Conservation (phyloP, 1,140 invertebrate genomes). For the Cepaea nemoralis region DNA sequence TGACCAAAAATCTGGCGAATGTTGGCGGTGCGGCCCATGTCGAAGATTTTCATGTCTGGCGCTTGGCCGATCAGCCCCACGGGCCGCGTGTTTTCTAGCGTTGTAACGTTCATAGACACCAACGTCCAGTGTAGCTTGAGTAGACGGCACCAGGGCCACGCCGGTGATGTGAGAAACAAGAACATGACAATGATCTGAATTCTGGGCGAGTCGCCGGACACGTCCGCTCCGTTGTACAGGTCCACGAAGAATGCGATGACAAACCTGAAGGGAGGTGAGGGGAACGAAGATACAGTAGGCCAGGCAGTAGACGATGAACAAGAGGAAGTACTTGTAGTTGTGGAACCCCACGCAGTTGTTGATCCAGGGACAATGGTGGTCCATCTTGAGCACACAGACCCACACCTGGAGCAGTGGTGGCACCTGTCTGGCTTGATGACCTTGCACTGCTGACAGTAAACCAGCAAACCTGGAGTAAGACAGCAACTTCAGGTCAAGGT, state of each 20-base stretch:
- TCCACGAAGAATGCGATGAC: constrained; percentile 37
- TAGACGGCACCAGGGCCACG: constrained; percentile 23
- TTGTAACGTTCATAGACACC: constrained; percentile 26
- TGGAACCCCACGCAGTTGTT: constrained; percentile 89
- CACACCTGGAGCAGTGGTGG: constrained; percentile 60
- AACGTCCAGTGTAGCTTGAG: constrained; percentile 41
- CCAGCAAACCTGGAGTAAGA: background rate
- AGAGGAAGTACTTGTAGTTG: constrained; percentile 89
- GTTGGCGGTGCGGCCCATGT: background rate
- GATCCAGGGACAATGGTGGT: constrained; percentile 94
- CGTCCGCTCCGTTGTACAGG: constrained; percentile 16
- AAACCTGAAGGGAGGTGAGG: constrained; percentile 40
- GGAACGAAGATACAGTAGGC: constrained; percentile 34
- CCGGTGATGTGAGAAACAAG: constrained; percentile 26
- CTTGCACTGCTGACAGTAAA: constrained; percentile 38
- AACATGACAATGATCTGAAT: constrained; percentile 42
- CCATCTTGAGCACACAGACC: constrained; percentile 75
- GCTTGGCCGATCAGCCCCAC: background rate
- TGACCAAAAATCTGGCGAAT: background rate
- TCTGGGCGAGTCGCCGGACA: constrained; percentile 37
- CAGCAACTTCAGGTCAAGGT: no score
- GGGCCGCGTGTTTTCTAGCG: constrained; percentile 21
- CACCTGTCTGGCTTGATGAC: constrained; percentile 53
- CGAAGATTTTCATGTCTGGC: background rate
- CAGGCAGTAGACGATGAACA: constrained; percentile 78